Percentiles rank a stretch among this genome's conserved stretches.
Conservation (phyloP, 1,140 invertebrate genomes). For the Nasonia vitripennis region DNA sequence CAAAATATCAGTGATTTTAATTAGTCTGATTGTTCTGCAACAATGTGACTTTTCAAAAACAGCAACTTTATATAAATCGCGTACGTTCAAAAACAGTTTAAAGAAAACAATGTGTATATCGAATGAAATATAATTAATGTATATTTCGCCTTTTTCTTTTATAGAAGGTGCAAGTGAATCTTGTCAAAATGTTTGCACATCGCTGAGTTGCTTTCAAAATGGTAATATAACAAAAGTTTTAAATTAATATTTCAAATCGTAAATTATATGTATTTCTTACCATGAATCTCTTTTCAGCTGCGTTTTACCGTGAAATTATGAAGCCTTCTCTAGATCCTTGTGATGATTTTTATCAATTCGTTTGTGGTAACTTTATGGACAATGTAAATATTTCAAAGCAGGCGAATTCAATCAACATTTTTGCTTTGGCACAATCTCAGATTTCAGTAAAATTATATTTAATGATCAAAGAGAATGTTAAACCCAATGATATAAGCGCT, state of each 20-base stretch:
- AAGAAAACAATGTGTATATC: too few relatives aligned
- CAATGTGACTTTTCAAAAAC: neutral
- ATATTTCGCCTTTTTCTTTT: too few relatives aligned
- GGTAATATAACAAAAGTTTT: neutral
- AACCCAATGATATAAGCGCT: neutral
- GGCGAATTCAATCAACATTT: neutral
- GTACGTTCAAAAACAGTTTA: neutral
- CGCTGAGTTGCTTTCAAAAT: neutral
- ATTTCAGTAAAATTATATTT: neutral
- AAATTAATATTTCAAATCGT: too few relatives aligned
- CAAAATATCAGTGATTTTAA: neutral
- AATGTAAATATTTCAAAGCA: slow-evolving; percentile 73
- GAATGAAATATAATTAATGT: too few relatives aligned
- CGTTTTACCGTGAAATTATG: slow-evolving; percentile 60
- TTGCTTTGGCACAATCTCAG: neutral
- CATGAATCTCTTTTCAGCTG: neutral
- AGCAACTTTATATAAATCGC: neutral
- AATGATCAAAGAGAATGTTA: neutral
- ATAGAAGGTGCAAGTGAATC: neutral
- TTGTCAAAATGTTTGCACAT: neutral
- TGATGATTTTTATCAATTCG: slow-evolving; percentile 87
- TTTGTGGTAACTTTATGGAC: slow-evolving; percentile 72
- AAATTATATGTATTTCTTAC: too few relatives aligned
- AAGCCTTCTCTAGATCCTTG: slow-evolving; percentile 81
- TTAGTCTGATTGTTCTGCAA: neutral